These are phyloP conservation scores for Daubentonia madagascariensis DNA, from an alignment of 2,113 vertebrate species.

Conservation along the genomic window DNA sequence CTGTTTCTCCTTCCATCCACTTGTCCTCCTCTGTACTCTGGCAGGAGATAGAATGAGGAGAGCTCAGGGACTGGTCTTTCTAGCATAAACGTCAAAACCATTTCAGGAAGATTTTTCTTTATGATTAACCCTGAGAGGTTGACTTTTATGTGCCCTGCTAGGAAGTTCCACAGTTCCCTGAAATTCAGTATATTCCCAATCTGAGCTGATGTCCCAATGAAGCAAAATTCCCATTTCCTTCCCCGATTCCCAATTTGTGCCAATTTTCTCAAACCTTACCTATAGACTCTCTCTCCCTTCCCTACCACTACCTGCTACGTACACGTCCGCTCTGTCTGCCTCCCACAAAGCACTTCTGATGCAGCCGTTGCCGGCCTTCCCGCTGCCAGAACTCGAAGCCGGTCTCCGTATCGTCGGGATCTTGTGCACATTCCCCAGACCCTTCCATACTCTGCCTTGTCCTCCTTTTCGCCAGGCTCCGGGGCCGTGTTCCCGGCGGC, in stretches of 20 bases:
- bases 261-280: not conserved
- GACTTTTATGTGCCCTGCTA: not conserved
- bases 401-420: not conserved
- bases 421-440: too few species aligned
- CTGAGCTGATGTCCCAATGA: not conserved
- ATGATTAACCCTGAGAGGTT: not conserved
- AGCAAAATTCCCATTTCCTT: not conserved
- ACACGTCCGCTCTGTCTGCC: not conserved
- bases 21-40: too few species aligned
- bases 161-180: not conserved
- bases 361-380: not conserved
- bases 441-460: not conserved
- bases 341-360: too few species aligned
- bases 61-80: not conserved
- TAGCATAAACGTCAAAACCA: not conserved
- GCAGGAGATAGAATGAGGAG: not conserved
- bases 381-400: fast-evolving
- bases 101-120: not conserved
- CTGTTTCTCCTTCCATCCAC: not conserved
- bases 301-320: not conserved
- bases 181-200: not conserved
- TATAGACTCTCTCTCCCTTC: fast-evolving
- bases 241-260: not conserved
- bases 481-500: fast-evolving
- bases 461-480: not conserved